phyloP scores from a whole-genome alignment of 2,888 invertebrate genomes.

The Neoaliturus tenellus region DNA sequence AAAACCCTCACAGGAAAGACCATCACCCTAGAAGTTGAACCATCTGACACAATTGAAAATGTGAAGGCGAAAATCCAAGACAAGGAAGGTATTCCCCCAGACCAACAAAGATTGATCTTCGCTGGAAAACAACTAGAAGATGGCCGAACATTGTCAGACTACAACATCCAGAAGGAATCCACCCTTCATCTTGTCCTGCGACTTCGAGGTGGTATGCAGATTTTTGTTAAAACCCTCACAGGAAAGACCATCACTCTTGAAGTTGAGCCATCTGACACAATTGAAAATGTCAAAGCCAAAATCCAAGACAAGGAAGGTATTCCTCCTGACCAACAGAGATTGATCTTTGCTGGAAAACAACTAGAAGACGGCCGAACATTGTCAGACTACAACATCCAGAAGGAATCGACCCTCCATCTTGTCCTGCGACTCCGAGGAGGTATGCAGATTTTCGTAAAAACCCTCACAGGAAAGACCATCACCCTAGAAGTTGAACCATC shows the following conservation, averaged over 20 bases:
- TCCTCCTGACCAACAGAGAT: slow-evolving; percentile 73
- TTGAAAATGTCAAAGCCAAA: slow-evolving; percentile 77
- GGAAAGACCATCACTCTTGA: slow-evolving; percentile 73
- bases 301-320: slow-evolving; percentile 73
- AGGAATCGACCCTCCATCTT: slow-evolving; percentile 76
- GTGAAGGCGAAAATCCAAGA: slow-evolving; percentile 78
- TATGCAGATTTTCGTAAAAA: slow-evolving; percentile 75
- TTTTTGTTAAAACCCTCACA: slow-evolving; percentile 74
- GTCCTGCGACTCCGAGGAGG: slow-evolving; percentile 74
- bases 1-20: slow-evolving; percentile 75
- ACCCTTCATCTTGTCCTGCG: slow-evolving; percentile 77
- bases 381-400: slow-evolving; percentile 77
- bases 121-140: slow-evolving; percentile 72
- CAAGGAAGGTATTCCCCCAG: slow-evolving; percentile 79
- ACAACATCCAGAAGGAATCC: slow-evolving; percentile 78
- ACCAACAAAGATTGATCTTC: slow-evolving; percentile 75
- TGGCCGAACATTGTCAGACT: slow-evolving; percentile 76
- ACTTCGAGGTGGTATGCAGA: slow-evolving; percentile 79
- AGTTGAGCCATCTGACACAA: slow-evolving; percentile 74
- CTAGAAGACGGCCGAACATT: slow-evolving; percentile 77
- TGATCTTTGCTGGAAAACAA: slow-evolving; percentile 78
- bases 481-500: slow-evolving; percentile 75
- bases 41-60: slow-evolving; percentile 79
- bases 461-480: slow-evolving; percentile 71
- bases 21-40: slow-evolving; percentile 75